These are phyloP conservation scores for Sylvia atricapilla DNA, from an alignment of 2,113 vertebrate genomes.

Conservation along the genomic window DNA sequence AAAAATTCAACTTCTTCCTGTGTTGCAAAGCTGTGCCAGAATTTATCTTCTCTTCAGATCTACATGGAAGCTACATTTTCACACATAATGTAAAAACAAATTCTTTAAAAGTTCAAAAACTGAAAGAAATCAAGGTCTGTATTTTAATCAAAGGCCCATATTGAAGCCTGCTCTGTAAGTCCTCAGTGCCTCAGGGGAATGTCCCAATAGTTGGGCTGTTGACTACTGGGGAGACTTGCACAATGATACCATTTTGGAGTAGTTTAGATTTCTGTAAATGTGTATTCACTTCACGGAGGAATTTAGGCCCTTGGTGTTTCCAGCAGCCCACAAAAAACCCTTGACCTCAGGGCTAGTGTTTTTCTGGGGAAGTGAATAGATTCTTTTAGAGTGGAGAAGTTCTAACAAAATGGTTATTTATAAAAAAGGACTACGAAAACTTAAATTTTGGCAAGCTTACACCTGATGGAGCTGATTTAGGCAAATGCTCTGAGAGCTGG, in stretches of 20 bases:
- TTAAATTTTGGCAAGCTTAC: neutral
- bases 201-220: neutral
- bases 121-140: neutral
- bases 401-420: constrained; percentile 9
- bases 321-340: neutral
- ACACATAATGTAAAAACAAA: neutral
- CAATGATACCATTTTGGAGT: neutral
- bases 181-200: neutral
- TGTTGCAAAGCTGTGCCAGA: neutral
- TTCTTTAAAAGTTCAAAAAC: neutral
- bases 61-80: neutral
- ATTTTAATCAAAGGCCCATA: neutral
- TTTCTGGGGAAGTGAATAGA: constrained; percentile 14
- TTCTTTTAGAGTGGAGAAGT: neutral
- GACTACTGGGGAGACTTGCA: neutral
- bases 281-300: neutral
- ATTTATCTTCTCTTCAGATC: neutral
- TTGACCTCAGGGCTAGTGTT: neutral
- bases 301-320: neutral
- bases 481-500: neutral
- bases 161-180: neutral
- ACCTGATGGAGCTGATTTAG: neutral
- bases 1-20: neutral
- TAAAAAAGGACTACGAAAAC: neutral
- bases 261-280: neutral